Conservation (phyloP, 2,113 vertebrate species). For the Notiomystis cincta region DNA sequence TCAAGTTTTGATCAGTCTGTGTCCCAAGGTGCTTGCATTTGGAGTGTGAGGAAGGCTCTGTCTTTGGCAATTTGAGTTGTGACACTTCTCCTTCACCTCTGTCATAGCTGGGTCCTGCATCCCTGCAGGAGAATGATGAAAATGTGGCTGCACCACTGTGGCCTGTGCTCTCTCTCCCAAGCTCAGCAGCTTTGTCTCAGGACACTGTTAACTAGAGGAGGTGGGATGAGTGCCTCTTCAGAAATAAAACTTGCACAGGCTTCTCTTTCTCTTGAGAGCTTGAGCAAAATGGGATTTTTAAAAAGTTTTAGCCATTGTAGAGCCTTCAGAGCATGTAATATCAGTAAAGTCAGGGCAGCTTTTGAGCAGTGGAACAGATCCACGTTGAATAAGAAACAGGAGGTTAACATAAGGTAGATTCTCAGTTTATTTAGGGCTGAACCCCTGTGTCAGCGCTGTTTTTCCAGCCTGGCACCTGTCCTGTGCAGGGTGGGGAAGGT, state of each 20-base stretch:
- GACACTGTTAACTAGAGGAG: fast-evolving
- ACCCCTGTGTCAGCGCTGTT: not conserved
- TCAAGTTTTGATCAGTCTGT: not conserved
- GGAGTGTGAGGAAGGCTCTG: not conserved
- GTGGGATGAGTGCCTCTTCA: not conserved
- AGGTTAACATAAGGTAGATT: not conserved
- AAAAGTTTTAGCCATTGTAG: not conserved
- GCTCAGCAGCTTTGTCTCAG: not conserved
- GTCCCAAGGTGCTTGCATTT: not conserved
- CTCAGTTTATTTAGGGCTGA: not conserved
- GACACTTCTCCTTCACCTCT: not conserved
- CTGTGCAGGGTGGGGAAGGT: not conserved
- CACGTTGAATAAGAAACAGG: not conserved
- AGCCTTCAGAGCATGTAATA: fast-evolving
- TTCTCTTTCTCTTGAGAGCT: fast-evolving
- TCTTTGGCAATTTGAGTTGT: not conserved
- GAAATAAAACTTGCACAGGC: not conserved
- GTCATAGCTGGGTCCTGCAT: not conserved
- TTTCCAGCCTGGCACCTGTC: too few species aligned
- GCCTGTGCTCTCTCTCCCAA: not conserved
- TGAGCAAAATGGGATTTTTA: not conserved
- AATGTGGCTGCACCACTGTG: not conserved
- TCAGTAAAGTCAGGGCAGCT: not conserved
- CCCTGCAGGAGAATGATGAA: not conserved
- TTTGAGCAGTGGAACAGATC: not conserved